Evolutionary conservation across 2,888 invertebrate species (phyloP).

Genomic region (Pseudanteris insignis): DNA sequence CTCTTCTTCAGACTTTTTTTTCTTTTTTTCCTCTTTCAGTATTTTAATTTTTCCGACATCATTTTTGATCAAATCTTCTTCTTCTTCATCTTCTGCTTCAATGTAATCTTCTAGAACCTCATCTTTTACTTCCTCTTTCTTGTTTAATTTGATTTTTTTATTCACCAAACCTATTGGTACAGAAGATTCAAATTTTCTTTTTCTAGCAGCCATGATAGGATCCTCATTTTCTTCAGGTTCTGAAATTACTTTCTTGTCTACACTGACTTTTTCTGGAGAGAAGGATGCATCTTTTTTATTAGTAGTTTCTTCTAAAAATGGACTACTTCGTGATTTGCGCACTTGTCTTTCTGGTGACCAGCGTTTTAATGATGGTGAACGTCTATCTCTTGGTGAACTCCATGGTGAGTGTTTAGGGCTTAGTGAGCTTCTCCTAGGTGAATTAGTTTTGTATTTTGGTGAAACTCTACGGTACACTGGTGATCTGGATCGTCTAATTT

Average conservation of each 20-base stretch:
- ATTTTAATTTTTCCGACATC: constrained; percentile 9
- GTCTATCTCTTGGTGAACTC: constrained; percentile 48
- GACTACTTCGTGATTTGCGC: constrained; percentile 7
- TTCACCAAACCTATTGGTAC: constrained; percentile 67
- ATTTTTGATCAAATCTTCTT: constrained; percentile 4
- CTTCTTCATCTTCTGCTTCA: not conserved
- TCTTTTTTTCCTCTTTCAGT: constrained; percentile 12
- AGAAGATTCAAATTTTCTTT: constrained; percentile 68
- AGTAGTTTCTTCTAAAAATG: constrained; percentile 2
- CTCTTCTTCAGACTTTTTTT: constrained; percentile 3
- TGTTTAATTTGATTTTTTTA: constrained; percentile 66
- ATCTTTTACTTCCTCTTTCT: constrained; percentile 43
- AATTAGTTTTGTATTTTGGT: constrained; percentile 41
- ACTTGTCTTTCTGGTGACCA: constrained; percentile 5
- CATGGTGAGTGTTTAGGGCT: constrained; percentile 32
- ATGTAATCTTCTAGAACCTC: not conserved
- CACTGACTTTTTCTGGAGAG: constrained; percentile 45
- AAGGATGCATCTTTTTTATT: constrained; percentile 18
- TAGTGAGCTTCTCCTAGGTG: constrained; percentile 1
- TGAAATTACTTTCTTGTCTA: constrained; percentile 32
- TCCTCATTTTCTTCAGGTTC: constrained; percentile 52
- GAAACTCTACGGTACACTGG: constrained; percentile 34
- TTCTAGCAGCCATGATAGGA: constrained; percentile 69
- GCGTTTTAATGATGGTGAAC: constrained; percentile 9
- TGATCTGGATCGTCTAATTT: constrained; percentile 28